These are phyloP conservation scores for Cochlearius cochlearius DNA, from an alignment of 2,113 vertebrate genomes.

Conservation along the genomic window DNA sequence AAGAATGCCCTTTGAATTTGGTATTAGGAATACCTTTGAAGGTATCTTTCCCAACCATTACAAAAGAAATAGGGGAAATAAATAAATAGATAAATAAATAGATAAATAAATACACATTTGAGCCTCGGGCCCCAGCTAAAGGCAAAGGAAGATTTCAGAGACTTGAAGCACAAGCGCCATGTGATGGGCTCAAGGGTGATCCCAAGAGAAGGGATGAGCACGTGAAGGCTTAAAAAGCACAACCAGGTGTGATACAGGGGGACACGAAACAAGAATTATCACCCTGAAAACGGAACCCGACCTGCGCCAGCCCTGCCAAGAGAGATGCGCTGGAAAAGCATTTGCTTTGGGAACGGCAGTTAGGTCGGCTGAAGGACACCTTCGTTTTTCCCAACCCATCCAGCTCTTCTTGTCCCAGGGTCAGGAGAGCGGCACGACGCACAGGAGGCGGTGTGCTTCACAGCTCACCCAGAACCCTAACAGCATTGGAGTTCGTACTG, in stretches of 20 bases:
- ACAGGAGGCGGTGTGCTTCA: background rate
- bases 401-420: background rate
- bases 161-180: accelerated
- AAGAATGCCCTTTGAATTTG: background rate
- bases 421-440: accelerated
- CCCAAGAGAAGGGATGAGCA: background rate
- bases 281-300: background rate
- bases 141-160: background rate
- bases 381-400: accelerated
- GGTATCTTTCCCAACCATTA: background rate
- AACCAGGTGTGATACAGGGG: background rate
- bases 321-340: accelerated
- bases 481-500: accelerated
- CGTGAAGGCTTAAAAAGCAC: background rate
- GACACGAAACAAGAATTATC: background rate
- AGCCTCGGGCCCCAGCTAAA: background rate
- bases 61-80: background rate
- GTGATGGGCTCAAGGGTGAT: background rate
- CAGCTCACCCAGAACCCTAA: background rate
- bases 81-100: no score
- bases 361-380: background rate
- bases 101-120: accelerated
- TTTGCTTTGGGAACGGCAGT: background rate
- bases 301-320: background rate
- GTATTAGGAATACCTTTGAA: background rate